Base-by-base conservation (phyloP, 2,888 invertebrate genomes). In the Drosophila rellima region DNA sequence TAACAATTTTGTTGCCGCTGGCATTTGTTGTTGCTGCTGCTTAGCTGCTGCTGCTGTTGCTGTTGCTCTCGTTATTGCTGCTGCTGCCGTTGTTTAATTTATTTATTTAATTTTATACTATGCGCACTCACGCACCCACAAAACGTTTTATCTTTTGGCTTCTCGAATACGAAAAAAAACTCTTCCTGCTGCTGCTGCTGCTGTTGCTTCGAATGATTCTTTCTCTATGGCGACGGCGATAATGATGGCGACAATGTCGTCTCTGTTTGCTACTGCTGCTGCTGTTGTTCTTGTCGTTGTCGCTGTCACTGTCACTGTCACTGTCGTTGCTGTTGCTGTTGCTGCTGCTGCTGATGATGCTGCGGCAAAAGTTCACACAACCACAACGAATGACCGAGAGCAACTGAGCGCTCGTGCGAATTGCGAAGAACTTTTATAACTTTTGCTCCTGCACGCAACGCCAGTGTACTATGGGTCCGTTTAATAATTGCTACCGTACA, bases 381-480 rank as follows among this genome's bases (percentile, higher is more conserved):
- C 61, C 91, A 91, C 91, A 89, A 86, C 89, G 83, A 91, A 90
- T 90, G 88, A 90, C 91, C 91, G 91, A 91, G 92, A 92, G 91
- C 89, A 90, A 92, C 91, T 92, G 90, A 92, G 88, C 88, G 84
- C 88, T 91, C 90, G 86, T 83, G 80, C 80, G 85, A 84, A 83
- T 78, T 83, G 88, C 82, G 78, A 90, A 91, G 89, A 90, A 90
- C 90, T 91, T 92, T 92, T 92, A 92, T 92, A 84, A 84, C 73
- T 66, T 88, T 78, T 70, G 62, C 79, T 80, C 74, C 67, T 79
- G 60, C 64, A 78, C 74, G 79, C 79, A 77, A 74, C 70, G 77
- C 40, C 66, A 70, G 42, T 18, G 52, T 54, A 76, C 78, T 20
- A 54, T 78, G 78, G 78, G 74, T 50, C 52, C 11, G 47, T 66